These are phyloP conservation scores for Leucoraja erinaceus DNA, from an alignment of 2,113 vertebrate species.

Conservation along the genomic window DNA sequence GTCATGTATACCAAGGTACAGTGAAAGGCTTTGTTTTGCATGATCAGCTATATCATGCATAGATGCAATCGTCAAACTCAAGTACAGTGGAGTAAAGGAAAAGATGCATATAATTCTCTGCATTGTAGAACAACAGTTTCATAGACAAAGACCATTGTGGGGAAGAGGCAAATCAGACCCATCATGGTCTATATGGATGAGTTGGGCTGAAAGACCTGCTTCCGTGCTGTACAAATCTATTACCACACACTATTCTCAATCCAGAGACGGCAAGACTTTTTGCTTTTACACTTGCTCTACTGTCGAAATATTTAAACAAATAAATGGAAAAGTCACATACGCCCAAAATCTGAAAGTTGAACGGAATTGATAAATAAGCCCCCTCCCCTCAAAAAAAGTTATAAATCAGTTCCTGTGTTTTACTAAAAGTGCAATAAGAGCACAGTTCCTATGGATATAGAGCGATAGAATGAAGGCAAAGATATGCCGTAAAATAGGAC, in stretches of 20 bases:
- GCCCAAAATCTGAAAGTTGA: not conserved
- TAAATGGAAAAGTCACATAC: not conserved
- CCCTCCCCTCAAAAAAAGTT: not conserved
- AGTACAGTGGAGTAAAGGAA: too few relatives aligned
- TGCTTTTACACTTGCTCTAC: not conserved
- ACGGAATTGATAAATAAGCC: not conserved
- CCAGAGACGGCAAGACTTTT: not conserved
- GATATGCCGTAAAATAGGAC: too few relatives aligned
- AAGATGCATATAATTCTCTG: too few relatives aligned
- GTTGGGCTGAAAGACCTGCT: too few relatives aligned
- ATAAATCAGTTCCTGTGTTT: not conserved
- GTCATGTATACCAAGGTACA: too few relatives aligned
- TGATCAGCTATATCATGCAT: too few relatives aligned
- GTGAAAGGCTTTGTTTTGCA: too few relatives aligned
- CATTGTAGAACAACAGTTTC: too few relatives aligned
- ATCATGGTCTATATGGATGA: too few relatives aligned
- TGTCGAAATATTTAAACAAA: not conserved
- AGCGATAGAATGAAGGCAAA: not conserved
- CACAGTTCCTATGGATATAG: not conserved
- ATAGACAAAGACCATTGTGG: too few relatives aligned
- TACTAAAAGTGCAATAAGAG: not conserved
- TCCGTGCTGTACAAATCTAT: not conserved
- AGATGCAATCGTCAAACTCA: too few relatives aligned
- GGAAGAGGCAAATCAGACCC: too few relatives aligned
- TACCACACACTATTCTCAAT: not conserved